Evolutionary conservation across 2,113 vertebrate species (phyloP), one percentile per base, ranked within the genome.

Genomic region (Spilogale gracilis): DNA sequence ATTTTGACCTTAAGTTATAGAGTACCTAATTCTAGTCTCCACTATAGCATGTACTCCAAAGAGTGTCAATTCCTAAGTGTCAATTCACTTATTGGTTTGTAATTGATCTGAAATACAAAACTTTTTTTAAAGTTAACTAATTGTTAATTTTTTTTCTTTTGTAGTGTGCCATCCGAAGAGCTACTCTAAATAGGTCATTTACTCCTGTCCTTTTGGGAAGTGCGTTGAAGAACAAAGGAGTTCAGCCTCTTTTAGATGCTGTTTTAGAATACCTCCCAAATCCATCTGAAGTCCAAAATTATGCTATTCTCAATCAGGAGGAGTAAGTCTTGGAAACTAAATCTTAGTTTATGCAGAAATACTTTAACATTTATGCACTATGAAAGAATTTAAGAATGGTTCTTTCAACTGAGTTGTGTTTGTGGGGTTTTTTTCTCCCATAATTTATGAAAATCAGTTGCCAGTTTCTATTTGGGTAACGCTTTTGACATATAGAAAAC

Each of bases 181-280:
- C 99, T 13, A 99, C 99, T 0, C 96, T 99, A 85, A 99, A 98
- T 95, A 99, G 99, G 43, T 97, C 98, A 74, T 99, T 99, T 97
- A 99, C 98, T 11, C 99, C 99, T 0, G 99, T 99, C 10, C 97
- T 99, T 52, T 98, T 99, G 96, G 99, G 99, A 93, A 99, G 99
- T 17, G 99, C 99, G 14, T 76, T 99, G 95, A 99, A 99, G 98
- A 99, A 99, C 98, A 99, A 99, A 98, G 99, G 99, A 3, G 99
- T 99, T 3, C 99, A 99, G 96, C 99, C 99, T 0, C 98, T 99
- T 11, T 96, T 99, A 97, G 98, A 99, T 27, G 99, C 99, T 0
- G 98, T 99, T 58, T 97, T 99, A 94, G 99, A 99, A 18, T 99
- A 99, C 82, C 99, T 99, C 67, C 99, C 99, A 2, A 99, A 99